A percentile compares a stretch with the other conserved stretches of the same genome.
Evolutionary conservation across 2,797 vertebrate species (phyloP).

Genomic region (Cephalopachus bancanus): DNA sequence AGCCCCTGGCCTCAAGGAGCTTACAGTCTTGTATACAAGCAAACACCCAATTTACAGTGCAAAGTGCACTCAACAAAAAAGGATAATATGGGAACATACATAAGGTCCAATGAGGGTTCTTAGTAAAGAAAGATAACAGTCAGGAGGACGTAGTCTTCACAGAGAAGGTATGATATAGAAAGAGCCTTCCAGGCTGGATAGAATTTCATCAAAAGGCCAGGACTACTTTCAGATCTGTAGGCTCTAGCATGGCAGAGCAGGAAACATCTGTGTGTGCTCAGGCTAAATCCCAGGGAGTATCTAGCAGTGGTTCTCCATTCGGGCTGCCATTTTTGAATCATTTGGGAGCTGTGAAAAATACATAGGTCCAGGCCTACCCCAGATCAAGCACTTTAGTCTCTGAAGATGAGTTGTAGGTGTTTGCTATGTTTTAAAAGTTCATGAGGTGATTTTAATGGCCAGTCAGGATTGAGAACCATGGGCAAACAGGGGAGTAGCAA

Average conservation of each 20-base stretch:
- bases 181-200: not conserved
- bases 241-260: not conserved
- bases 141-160: not conserved
- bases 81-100: not conserved
- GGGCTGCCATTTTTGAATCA: not conserved
- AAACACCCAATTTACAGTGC: not conserved
- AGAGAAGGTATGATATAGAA: not conserved
- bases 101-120: not conserved
- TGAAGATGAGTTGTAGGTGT: not conserved
- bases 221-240: too few relatives aligned
- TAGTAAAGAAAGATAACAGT: not conserved
- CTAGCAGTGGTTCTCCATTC: not conserved
- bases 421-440: not conserved
- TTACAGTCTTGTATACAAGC: not conserved
- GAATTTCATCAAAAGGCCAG: not conserved
- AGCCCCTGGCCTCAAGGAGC: not conserved
- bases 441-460: not conserved
- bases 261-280: not conserved
- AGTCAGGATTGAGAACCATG: not conserved
- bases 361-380: not conserved
- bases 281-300: not conserved
- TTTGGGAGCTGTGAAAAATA: not conserved
- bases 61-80: constrained; percentile 22
- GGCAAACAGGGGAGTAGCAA: not conserved
- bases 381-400: not conserved